Percentiles rank a stretch among this genome's conserved stretches.
Conservation (phyloP, 2,888 invertebrate genomes). For the Tillus elongatus region DNA sequence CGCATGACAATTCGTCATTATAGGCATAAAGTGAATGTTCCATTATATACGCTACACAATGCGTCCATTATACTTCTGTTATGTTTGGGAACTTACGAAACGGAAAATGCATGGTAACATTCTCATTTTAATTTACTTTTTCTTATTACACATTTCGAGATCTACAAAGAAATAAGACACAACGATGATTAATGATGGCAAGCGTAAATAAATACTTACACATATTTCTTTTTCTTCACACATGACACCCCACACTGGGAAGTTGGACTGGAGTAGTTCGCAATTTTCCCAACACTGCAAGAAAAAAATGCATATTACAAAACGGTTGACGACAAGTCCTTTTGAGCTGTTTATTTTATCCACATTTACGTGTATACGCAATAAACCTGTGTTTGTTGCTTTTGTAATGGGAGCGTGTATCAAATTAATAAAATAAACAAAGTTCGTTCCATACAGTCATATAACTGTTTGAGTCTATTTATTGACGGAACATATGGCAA, state of each 20-base stretch:
- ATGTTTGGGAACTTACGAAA: constrained; percentile 22
- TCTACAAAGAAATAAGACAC: too few relatives aligned
- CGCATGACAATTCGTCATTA: constrained; percentile 31
- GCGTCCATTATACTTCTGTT: constrained; percentile 23
- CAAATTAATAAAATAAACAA: too few relatives aligned
- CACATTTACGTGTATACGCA: too few relatives aligned
- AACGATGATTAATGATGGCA: constrained; percentile 5
- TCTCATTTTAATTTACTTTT: background rate
- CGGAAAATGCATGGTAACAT: background rate
- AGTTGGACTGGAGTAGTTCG: constrained; percentile 62
- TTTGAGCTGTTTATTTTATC: too few relatives aligned
- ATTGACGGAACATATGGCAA: too few relatives aligned
- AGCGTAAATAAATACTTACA: constrained; percentile 47
- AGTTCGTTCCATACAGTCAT: too few relatives aligned
- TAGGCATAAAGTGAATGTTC: constrained; percentile 24
- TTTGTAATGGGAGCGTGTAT: too few relatives aligned
- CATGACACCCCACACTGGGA: constrained; percentile 62
- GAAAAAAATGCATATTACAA: constrained; percentile 36
- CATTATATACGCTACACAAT: constrained; percentile 26
- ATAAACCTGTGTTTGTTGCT: too few relatives aligned
- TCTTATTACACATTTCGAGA: too few relatives aligned
- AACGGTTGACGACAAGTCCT: too few relatives aligned
- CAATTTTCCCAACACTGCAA: constrained; percentile 71
- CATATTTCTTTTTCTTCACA: constrained; percentile 63
- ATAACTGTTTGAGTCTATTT: too few relatives aligned